Percentiles rank a stretch among this genome's conserved stretches.
These are phyloP conservation scores for Rhyacophila brunnea DNA, from an alignment of 1,140 invertebrate genomes.

Conservation along the genomic window DNA sequence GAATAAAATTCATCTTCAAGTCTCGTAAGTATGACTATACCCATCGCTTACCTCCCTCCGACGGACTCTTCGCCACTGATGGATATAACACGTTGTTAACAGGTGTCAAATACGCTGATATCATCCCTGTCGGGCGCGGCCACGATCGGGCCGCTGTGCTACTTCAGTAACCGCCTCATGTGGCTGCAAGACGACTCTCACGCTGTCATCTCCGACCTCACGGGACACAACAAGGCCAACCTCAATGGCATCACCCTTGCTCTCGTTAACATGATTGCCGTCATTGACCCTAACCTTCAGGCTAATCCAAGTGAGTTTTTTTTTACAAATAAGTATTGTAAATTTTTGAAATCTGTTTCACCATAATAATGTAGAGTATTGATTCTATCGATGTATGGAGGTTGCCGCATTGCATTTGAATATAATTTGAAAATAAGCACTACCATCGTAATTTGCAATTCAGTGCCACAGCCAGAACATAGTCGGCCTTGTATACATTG, in stretches of 20 bases:
- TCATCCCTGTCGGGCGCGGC: slow-evolving; percentile 44
- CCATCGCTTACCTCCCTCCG: slow-evolving; percentile 6
- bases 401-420: neutral
- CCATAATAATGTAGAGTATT: no score
- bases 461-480: no score
- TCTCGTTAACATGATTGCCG: slow-evolving; percentile 68
- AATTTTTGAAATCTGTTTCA: no score
- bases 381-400: neutral
- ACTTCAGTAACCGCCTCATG: slow-evolving; percentile 75
- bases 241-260: slow-evolving; percentile 62
- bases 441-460: no score
- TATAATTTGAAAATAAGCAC: neutral
- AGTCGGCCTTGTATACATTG: neutral
- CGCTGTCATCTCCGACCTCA: slow-evolving; percentile 75
- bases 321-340: neutral
- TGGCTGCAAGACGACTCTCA: slow-evolving; percentile 78
- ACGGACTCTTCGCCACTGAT: no score
- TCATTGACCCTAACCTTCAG: slow-evolving; percentile 70
- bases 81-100: slow-evolving; percentile 12
- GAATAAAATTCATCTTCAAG: no score
- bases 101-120: slow-evolving; percentile 47
- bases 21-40: no score
- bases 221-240: slow-evolving; percentile 72
- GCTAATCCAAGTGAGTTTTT: slow-evolving; percentile 48
- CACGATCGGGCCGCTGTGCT: slow-evolving; percentile 64